Base-by-base conservation (phyloP, 2,113 vertebrate genomes). In the Phylloscopus trochiloides region DNA sequence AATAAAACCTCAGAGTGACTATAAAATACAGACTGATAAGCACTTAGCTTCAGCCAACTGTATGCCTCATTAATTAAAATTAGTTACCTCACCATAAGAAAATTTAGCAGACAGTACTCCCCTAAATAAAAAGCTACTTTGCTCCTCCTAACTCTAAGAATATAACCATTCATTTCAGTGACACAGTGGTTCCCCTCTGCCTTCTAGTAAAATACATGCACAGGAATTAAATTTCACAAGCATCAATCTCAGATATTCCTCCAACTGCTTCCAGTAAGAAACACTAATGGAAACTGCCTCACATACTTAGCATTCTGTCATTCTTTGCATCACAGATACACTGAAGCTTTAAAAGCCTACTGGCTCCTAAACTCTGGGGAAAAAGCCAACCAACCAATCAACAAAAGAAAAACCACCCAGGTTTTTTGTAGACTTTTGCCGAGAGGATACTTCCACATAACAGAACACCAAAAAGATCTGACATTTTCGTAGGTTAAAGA, bases 401-500 rank as follows among this genome's bases (percentile, higher is more conserved):
- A 51, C 25, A 31, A 57, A 28, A 14, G 34, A 57, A n/a, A 20
- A 8, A 4, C 22, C 3, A 54, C 38, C 15, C 38, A 57, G 3
- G 5, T 12, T 29, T 7, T 87, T 6, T 38, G 17, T 8, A 68
- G 28, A 63, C 55, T 92, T 87, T 31, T 68, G n/a, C 31, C 38
- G 11, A 59, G 31, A 85, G 38, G 16, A 54, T 25, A 55, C 7
- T 31, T 58, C 63, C 12, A 77, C 22, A 24, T 18, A 86, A 54
- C 16, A 74, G 65, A 94, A 36, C 29, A 74, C 6, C 38, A 10
- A 70, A 61, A 71, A 61, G 6, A 32, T 7, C 13, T 2, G 1
- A 14, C 0, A 0, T 21, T 81, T 81, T 20, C 7, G 3, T 34
- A 66, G 6, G 6, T 45, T 73, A 16, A 57, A 76, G 34, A 59